Percentiles rank a stretch among this genome's conserved stretches.
Conservation (phyloP, 2,113 vertebrate genomes). For the Aptenodytes patagonicus region DNA sequence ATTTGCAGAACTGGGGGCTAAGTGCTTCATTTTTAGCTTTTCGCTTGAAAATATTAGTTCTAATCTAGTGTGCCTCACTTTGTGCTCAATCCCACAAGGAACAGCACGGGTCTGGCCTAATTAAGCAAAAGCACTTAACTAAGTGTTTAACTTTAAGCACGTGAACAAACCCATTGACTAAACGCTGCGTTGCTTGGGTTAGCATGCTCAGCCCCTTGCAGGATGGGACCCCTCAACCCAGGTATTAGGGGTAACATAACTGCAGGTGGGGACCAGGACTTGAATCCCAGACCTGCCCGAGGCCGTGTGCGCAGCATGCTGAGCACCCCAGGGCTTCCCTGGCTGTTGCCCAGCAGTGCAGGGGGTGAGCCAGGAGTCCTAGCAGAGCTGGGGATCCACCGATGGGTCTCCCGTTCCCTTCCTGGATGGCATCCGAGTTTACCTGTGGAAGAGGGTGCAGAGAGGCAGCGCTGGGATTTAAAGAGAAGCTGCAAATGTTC, state of each 20-base stretch:
- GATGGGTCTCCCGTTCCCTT: rapidly evolving
- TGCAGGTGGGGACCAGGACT: not conserved
- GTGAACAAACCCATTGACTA: not conserved
- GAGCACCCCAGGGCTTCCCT: not conserved
- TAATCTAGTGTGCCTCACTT: not conserved
- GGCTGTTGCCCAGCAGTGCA: not conserved
- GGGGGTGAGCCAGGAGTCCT: not conserved
- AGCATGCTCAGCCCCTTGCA: not conserved
- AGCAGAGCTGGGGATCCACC: not conserved
- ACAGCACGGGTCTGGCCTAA: not conserved
- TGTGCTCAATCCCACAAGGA: not conserved
- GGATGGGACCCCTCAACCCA: not conserved
- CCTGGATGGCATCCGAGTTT: not conserved
- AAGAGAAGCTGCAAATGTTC: not conserved
- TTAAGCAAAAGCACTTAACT: constrained; percentile 11
- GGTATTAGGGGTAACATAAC: not conserved
- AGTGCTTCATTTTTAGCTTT: constrained; percentile 37
- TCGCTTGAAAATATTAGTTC: not conserved
- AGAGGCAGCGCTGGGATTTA: not conserved
- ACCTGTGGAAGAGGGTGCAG: not conserved
- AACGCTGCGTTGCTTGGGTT: rapidly evolving
- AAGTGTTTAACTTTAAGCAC: not conserved
- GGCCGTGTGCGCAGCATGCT: rapidly evolving
- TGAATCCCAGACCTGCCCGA: not conserved
- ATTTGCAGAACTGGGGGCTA: constrained; percentile 40